These are phyloP conservation scores for Procavia capensis DNA, from an alignment of 2,113 vertebrate species.

Conservation along the genomic window DNA sequence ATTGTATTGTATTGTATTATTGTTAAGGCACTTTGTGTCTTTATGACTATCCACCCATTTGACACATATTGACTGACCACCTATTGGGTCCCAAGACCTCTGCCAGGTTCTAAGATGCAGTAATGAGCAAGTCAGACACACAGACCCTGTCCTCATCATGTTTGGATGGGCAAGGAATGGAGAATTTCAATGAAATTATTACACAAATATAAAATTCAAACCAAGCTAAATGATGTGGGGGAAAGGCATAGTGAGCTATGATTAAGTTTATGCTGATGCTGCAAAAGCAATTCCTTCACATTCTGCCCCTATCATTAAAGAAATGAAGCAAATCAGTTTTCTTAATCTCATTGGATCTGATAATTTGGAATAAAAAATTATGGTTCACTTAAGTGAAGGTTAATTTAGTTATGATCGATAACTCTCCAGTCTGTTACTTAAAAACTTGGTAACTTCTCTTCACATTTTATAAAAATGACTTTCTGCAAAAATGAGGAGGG, in stretches of 20 bases:
- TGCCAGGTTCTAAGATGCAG: neutral
- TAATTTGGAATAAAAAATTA: neutral
- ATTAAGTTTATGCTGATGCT: neutral
- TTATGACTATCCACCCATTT: neutral
- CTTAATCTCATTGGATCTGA: neutral
- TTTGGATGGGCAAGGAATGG: neutral
- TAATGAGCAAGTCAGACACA: neutral
- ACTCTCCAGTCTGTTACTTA: neutral
- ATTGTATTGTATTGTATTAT: neutral
- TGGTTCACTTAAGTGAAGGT: neutral
- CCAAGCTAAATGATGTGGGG: neutral
- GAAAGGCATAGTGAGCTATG: neutral
- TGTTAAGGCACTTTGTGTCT: neutral
- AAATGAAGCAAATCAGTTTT: neutral
- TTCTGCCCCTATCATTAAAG: neutral
- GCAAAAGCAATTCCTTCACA: neutral
- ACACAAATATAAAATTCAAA: neutral
- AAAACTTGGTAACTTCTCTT: neutral
- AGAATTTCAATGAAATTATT: slow-evolving; percentile 30
- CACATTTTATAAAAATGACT: slow-evolving; percentile 35
- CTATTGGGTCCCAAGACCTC: neutral
- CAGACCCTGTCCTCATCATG: neutral
- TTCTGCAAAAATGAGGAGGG: neutral
- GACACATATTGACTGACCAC: neutral
- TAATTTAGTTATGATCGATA: neutral